phyloP scores from a whole-genome alignment of 2,113 vertebrate genomes.

The Scortum barcoo region DNA sequence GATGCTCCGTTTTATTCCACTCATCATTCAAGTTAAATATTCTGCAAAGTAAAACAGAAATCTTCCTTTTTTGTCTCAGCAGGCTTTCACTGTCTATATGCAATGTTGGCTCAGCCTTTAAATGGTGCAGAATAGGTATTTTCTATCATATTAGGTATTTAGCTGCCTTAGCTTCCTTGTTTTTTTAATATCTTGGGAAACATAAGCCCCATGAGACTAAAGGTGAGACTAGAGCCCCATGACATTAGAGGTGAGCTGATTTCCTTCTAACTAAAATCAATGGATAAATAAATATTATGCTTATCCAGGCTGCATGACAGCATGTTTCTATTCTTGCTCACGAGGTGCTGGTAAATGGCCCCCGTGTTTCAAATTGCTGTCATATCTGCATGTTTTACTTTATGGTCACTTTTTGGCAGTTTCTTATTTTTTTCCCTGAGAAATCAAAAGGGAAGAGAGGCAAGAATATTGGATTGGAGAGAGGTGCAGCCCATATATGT shows the following conservation, averaged over 20 bases:
- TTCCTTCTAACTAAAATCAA: background rate
- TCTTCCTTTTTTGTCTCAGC: background rate
- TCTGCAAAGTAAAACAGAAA: slow-evolving; percentile 28
- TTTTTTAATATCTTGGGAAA: background rate
- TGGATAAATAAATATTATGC: background rate
- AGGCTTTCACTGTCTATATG: background rate
- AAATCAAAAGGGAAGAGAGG: background rate
- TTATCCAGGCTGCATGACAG: background rate
- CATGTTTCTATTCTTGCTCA: slow-evolving; percentile 3
- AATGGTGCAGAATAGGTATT: background rate
- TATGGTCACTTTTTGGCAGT: background rate
- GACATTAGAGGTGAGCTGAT: background rate
- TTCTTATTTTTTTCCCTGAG: background rate
- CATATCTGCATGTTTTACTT: background rate
- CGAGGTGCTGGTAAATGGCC: background rate
- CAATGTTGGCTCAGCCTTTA: background rate
- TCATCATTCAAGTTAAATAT: slow-evolving; percentile 34
- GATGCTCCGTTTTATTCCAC: slow-evolving; percentile 31
- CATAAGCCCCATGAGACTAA: background rate
- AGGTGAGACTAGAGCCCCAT: background rate
- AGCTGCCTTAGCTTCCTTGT: background rate
- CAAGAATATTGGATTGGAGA: background rate
- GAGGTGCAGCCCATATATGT: background rate
- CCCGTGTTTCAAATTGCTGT: slow-evolving; percentile 7
- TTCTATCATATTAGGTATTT: slow-evolving; percentile 10